Percentiles rank a stretch among this genome's conserved stretches.
Evolutionary conservation across 2,113 vertebrate genomes (phyloP).

Genomic region (Tapirus terrestris): DNA sequence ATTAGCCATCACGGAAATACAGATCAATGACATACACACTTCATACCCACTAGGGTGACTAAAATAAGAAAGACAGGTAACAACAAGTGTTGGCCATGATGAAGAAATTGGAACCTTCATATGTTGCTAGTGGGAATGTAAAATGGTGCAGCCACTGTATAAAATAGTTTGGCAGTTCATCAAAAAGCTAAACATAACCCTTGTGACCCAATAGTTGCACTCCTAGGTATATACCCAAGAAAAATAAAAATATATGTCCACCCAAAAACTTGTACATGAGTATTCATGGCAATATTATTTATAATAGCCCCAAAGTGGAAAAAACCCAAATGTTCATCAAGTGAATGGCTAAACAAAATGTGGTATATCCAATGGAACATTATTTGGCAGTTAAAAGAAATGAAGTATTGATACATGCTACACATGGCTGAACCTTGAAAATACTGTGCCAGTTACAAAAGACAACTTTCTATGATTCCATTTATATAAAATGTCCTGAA

Average conservation of each 20-base stretch:
- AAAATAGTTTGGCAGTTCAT: not conserved
- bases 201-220: not conserved
- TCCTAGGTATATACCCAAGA: not conserved
- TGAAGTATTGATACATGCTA: not conserved
- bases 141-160: not conserved
- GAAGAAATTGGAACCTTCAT: not conserved
- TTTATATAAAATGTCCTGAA: not conserved
- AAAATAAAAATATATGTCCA: not conserved
- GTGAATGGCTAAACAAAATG: not conserved
- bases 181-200: not conserved
- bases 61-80: not conserved
- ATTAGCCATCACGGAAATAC: not conserved
- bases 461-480: not conserved
- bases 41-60: not conserved
- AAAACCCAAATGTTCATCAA: not conserved
- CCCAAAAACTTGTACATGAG: not conserved
- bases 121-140: not conserved
- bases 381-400: not conserved
- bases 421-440: not conserved
- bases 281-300: not conserved
- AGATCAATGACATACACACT: not conserved
- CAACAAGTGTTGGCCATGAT: not conserved
- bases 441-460: not conserved
- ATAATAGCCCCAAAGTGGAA: not conserved
- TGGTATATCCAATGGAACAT: not conserved